Evolutionary conservation across 2,797 vertebrate species (phyloP).

Genomic region (Pipistrellus kuhlii): DNA sequence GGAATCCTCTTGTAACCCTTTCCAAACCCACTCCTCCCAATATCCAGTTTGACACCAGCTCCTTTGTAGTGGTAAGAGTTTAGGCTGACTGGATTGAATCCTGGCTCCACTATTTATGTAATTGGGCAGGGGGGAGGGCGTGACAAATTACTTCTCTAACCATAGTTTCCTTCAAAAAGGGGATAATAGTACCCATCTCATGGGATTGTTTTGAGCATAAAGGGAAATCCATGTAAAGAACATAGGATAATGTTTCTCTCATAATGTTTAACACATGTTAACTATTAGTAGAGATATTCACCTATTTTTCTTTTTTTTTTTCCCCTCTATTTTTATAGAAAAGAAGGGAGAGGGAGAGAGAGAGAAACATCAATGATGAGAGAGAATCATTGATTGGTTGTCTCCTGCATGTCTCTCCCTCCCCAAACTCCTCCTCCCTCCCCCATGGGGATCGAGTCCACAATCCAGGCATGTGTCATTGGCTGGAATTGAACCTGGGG

Average conservation of each 20-base stretch:
- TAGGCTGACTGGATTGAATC: not conserved
- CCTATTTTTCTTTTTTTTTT: not conserved
- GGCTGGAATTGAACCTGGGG: too few species aligned
- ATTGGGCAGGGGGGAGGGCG: not conserved
- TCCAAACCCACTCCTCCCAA: not conserved
- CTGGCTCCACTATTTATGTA: not conserved
- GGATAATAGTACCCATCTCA: not conserved
- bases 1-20: not conserved
- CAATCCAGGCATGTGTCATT: too few species aligned
- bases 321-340: too few species aligned
- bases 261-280: not conserved
- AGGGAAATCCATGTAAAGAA: not conserved
- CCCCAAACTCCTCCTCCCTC: too few species aligned
- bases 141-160: not conserved
- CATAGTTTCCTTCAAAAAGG: slow-evolving; percentile 11
- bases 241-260: not conserved
- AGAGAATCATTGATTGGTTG: too few species aligned
- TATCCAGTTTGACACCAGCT: not conserved
- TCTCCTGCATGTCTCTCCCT: too few species aligned
- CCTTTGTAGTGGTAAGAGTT: not conserved
- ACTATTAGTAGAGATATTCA: not conserved
- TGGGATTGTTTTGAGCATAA: slow-evolving; percentile 18
- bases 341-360: too few species aligned
- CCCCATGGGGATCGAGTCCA: too few species aligned
- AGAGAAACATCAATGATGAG: too few species aligned